A percentile compares a stretch with the other conserved stretches of the same genome.
These are phyloP conservation scores for Microcebus tavaratra DNA, from an alignment of 2,113 vertebrate genomes.

Conservation along the genomic window DNA sequence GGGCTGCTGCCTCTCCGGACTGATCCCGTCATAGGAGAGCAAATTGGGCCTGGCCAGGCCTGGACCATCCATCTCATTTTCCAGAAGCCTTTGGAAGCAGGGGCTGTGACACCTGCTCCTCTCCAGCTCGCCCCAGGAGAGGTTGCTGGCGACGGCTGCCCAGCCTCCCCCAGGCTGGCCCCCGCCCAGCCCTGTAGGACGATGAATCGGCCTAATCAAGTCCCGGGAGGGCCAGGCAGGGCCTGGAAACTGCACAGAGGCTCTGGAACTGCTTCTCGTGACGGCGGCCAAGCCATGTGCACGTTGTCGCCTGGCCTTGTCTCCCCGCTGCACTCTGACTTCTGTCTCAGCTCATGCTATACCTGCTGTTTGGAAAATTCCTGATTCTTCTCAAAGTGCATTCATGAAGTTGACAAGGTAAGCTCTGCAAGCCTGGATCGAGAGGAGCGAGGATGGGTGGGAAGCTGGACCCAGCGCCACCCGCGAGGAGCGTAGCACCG, in stretches of 20 bases:
- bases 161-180: neutral
- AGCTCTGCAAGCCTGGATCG: no score
- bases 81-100: neutral
- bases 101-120: neutral
- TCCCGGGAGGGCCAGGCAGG: neutral
- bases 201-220: neutral
- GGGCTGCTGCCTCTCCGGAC: neutral
- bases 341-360: neutral
- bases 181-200: neutral
- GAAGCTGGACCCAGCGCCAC: neutral
- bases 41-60: neutral
- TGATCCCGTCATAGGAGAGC: neutral
- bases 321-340: accelerated
- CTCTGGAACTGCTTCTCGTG: no score
- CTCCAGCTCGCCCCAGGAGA: neutral
- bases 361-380: neutral
- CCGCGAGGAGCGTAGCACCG: accelerated
- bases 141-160: neutral
- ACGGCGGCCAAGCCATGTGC: neutral
- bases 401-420: neutral
- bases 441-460: neutral
- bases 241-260: accelerated
- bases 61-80: neutral
- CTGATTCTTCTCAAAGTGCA: neutral
- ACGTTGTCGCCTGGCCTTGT: neutral